Percentiles rank a stretch among this genome's conserved stretches.
Conservation (phyloP, 2,797 vertebrate genomes). For the Apogon talboti region DNA sequence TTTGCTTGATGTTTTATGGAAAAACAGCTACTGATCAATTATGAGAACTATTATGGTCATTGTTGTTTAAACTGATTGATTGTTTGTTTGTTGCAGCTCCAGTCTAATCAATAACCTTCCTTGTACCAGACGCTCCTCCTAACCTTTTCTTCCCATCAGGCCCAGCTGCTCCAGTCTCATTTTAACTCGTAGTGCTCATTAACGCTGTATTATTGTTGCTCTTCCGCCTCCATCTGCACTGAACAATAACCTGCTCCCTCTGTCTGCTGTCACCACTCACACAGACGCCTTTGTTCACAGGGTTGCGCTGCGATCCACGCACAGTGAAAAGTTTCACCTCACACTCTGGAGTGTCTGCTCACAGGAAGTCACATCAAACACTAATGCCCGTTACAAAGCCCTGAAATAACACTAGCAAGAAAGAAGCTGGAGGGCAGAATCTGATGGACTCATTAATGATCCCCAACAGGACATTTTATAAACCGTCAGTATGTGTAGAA, state of each 20-base stretch:
- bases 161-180: not conserved
- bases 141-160: not conserved
- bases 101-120: no score
- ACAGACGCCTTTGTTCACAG: conserved; percentile 20
- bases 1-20: no score
- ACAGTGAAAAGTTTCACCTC: conserved; percentile 24
- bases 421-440: not conserved
- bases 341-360: conserved; percentile 1
- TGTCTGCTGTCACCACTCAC: not conserved
- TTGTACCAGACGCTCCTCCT: no score
- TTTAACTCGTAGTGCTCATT: conserved; percentile 3
- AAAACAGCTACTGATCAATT: no score
- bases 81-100: no score
- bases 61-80: no score
- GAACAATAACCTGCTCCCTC: conserved; percentile 25
- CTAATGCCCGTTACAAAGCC: not conserved
- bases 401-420: not conserved
- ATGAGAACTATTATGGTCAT: no score
- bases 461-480: no score
- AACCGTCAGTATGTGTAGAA: no score
- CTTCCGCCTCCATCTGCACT: conserved; percentile 34
- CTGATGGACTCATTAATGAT: no score
- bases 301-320: not conserved
- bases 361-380: conserved; percentile 27
- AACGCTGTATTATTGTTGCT: not conserved